Percentiles rank a stretch among this genome's conserved stretches.
These are phyloP conservation scores for Sclerurus mexicanus DNA, from an alignment of 2,113 vertebrate species.

Conservation along the genomic window DNA sequence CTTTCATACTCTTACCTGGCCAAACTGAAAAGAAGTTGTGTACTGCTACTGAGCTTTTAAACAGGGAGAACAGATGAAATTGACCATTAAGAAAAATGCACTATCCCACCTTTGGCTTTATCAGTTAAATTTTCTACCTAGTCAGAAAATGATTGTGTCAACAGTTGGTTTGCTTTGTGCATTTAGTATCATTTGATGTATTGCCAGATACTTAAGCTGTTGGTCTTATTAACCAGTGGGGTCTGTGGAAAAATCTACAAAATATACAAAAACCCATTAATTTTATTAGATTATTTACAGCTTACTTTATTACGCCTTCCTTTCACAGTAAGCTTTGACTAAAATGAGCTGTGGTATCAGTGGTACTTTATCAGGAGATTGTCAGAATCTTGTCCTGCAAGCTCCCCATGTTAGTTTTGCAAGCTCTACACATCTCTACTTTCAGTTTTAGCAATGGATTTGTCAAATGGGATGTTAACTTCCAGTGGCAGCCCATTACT, in stretches of 20 bases:
- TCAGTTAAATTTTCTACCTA: not conserved
- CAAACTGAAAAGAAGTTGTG: not conserved
- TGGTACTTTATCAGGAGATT: not conserved
- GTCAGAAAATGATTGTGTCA: not conserved
- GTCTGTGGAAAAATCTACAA: not conserved
- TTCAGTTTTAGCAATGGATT: not conserved
- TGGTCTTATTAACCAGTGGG: not conserved
- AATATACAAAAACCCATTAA: not conserved
- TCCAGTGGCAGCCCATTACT: not conserved
- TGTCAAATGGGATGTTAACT: not conserved
- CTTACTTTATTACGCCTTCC: not conserved
- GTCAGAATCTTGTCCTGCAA: not conserved
- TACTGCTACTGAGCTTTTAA: not conserved
- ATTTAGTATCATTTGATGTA: not conserved
- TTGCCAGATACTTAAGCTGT: not conserved
- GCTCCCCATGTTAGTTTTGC: not conserved
- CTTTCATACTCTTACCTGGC: not conserved
- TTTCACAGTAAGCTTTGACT: not conserved
- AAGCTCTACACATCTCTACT: not conserved
- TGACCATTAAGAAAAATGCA: not conserved
- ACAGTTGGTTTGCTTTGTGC: not conserved
- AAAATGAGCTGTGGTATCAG: not conserved
- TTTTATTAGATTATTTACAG: not conserved
- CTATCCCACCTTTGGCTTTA: not conserved
- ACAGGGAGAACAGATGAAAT: not conserved